Conservation (phyloP, 2,797 vertebrate genomes). For the Chaunax sp. region DNA sequence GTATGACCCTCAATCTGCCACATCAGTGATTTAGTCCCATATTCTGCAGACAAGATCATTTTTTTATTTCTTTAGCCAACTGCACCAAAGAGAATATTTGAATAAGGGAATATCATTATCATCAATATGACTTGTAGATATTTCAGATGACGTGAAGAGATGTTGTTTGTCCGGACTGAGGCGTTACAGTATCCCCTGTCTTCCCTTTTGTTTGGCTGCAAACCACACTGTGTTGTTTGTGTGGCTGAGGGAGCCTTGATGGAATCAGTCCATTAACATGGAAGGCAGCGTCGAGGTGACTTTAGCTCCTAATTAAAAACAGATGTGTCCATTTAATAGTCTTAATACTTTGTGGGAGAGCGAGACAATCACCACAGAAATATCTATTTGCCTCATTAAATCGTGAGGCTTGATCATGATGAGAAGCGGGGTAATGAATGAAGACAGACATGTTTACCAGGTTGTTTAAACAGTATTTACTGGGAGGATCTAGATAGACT, state of each 20-base stretch:
- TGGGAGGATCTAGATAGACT: slow-evolving; percentile 72
- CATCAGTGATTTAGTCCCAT: no score
- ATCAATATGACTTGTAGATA: no score
- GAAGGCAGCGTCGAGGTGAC: slow-evolving; percentile 87
- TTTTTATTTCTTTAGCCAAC: no score
- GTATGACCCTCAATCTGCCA: no score
- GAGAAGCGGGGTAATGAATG: slow-evolving; percentile 86
- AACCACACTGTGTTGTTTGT: slow-evolving; percentile 67
- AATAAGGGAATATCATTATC: no score
- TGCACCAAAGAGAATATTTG: no score
- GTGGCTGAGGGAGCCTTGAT: slow-evolving; percentile 73
- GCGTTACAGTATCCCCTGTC: slow-evolving; percentile 9
- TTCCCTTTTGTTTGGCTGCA: slow-evolving; percentile 67
- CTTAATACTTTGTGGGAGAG: slow-evolving; percentile 89
- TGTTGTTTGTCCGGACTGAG: neutral
- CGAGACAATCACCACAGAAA: slow-evolving; percentile 87
- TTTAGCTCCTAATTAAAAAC: slow-evolving; percentile 90
- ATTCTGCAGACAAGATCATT: no score
- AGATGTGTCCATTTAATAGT: slow-evolving; percentile 91
- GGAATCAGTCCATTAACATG: slow-evolving; percentile 86
- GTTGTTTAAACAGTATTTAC: slow-evolving; percentile 83
- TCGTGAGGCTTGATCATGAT: slow-evolving; percentile 86
- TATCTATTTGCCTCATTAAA: slow-evolving; percentile 89
- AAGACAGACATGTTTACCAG: slow-evolving; percentile 88
- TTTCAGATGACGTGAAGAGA: neutral